Conservation (phyloP, 2,113 vertebrate species). For the Lontra canadensis region DNA sequence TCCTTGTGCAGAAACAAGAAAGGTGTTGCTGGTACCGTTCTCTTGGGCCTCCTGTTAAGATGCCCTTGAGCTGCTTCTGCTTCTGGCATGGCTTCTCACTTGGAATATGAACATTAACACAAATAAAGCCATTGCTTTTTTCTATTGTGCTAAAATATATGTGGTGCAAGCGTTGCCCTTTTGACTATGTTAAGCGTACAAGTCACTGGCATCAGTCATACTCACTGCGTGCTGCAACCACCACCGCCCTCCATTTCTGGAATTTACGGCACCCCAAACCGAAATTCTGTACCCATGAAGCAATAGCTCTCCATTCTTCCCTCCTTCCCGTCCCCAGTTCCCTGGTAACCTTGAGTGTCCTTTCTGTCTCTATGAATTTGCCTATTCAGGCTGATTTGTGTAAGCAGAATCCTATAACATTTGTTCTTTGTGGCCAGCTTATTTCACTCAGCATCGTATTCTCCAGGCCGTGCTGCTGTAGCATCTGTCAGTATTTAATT, state of each 20-base stretch:
- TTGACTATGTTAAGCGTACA: not conserved
- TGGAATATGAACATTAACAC: not conserved
- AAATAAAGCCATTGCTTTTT: slow-evolving; percentile 16
- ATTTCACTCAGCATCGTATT: not conserved
- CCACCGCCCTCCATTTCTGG: slow-evolving; percentile 2
- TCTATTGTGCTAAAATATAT: not conserved
- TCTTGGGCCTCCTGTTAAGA: not conserved
- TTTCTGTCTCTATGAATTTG: slow-evolving; percentile 25
- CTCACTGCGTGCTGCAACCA: not conserved
- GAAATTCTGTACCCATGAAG: not conserved
- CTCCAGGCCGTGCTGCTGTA: not conserved
- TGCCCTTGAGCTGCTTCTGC: not conserved
- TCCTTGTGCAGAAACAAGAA: not conserved
- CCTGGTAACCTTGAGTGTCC: not conserved
- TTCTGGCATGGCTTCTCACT: not conserved
- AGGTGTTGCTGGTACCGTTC: not conserved
- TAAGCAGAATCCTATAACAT: not conserved
- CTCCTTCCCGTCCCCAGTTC: not conserved
- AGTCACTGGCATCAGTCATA: not conserved
- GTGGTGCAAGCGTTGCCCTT: not conserved
- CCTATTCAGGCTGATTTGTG: not conserved
- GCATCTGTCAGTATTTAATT: not conserved
- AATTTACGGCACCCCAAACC: not conserved
- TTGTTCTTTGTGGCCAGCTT: not conserved
- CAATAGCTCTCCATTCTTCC: not conserved